These are phyloP conservation scores for Acanthopagrus latus DNA, from an alignment of 2,797 vertebrate genomes.

Conservation along the genomic window DNA sequence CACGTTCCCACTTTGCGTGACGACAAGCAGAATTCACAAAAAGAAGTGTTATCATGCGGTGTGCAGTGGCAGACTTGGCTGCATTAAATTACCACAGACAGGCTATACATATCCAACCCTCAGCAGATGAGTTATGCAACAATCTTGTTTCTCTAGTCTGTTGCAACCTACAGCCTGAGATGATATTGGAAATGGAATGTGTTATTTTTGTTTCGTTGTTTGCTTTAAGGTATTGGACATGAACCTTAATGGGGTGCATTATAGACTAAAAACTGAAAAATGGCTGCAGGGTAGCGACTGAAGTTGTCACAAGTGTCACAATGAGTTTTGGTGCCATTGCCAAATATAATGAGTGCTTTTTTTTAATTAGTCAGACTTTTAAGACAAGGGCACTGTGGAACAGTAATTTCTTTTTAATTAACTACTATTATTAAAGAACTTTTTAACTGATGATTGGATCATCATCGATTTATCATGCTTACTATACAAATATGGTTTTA, in stretches of 20 bases:
- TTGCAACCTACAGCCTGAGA: constrained; percentile 30
- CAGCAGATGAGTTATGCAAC: constrained; percentile 49
- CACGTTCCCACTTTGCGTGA: constrained; percentile 57
- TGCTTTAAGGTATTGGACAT: constrained; percentile 40
- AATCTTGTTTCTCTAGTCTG: constrained; percentile 31
- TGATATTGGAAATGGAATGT: constrained; percentile 39
- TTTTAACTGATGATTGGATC: not conserved
- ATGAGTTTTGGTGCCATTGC: constrained; percentile 41
- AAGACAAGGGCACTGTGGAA: constrained; percentile 18
- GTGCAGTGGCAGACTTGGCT: constrained; percentile 51
- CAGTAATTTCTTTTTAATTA: constrained; percentile 1
- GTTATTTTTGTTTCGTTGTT: constrained; percentile 19
- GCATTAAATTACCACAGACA: constrained; percentile 52
- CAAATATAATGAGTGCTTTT: constrained; percentile 41
- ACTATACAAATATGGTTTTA: not conserved
- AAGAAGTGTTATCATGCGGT: constrained; percentile 49
- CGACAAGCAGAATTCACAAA: constrained; percentile 51
- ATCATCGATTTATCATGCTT: constrained; percentile 5
- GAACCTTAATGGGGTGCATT: constrained; percentile 19
- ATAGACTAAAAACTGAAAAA: constrained; percentile 27
- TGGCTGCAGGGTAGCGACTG: constrained; percentile 32
- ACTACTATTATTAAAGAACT: constrained; percentile 11
- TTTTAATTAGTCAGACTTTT: constrained; percentile 25
- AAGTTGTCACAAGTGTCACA: constrained; percentile 35
- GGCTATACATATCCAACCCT: constrained; percentile 53